Evolutionary conservation across 35 echinoderm and acorn worm species (phyloP).

Genomic region (Antedon bifida): DNA sequence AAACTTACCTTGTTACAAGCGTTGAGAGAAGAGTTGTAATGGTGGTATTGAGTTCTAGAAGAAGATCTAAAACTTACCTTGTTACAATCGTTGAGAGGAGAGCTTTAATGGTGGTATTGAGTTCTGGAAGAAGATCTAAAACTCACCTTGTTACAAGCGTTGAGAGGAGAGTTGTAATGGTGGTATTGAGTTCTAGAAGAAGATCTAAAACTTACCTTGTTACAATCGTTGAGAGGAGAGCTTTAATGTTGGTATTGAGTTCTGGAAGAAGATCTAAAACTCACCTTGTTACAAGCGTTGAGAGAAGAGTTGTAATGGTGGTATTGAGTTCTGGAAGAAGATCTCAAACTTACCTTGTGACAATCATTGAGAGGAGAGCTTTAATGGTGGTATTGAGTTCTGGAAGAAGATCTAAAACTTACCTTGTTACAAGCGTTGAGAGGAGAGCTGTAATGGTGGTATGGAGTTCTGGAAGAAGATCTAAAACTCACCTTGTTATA

Average conservation of each 20-base stretch:
- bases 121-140: too few relatives aligned
- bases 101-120: constrained; percentile 66
- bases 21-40: not conserved
- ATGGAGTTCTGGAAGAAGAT: too few relatives aligned
- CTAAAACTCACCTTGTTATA: constrained; percentile 68
- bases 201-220: constrained; percentile 61
- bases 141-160: constrained; percentile 75
- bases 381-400: too few relatives aligned
- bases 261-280: constrained; percentile 63
- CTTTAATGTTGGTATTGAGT: constrained; percentile 64
- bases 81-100: constrained; percentile 75
- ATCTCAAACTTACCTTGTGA: constrained; percentile 46
- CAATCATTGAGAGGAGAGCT: constrained; percentile 13
- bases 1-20: constrained; percentile 43
- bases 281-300: constrained; percentile 34
- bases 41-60: too few relatives aligned
- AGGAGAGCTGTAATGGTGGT: constrained; percentile 63
- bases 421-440: constrained; percentile 79
- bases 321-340: too few relatives aligned
- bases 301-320: not conserved
- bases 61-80: too few relatives aligned
- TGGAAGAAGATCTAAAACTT: too few relatives aligned
- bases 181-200: constrained; percentile 65
- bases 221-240: constrained; percentile 80
- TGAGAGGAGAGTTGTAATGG: constrained; percentile 68